Evolutionary conservation across 2,888 invertebrate genomes (phyloP).

Genomic region (Isoperla grammatica): DNA sequence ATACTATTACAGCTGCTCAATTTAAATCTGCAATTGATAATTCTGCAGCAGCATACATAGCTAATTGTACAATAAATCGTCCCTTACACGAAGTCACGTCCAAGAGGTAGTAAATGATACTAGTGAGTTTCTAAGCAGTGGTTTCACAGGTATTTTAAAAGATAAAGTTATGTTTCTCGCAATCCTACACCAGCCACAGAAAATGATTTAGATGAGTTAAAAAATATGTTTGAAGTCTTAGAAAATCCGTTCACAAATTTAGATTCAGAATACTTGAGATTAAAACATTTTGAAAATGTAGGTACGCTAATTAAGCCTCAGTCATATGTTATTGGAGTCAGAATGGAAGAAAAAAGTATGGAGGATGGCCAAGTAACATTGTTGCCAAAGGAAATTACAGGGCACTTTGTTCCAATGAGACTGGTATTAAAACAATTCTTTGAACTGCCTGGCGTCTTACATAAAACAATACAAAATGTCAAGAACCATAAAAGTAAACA

Average conservation of each 20-base stretch:
- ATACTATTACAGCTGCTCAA: neutral
- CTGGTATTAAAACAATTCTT: constrained; percentile 1
- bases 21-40: neutral
- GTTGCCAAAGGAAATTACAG: neutral
- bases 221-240: neutral
- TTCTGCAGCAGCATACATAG: neutral
- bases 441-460: constrained; percentile 4
- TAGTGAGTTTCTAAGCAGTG: constrained; percentile 11
- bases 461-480: neutral
- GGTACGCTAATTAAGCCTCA: constrained; percentile 24
- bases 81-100: constrained; percentile 22
- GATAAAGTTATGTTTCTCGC: neutral
- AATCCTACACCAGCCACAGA: neutral
- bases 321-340: constrained; percentile 15
- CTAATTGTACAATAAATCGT: constrained; percentile 19
- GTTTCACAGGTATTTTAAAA: constrained; percentile 10
- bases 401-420: neutral
- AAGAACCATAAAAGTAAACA: too few species aligned
- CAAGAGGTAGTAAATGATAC: constrained; percentile 17
- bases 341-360: neutral
- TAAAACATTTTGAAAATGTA: constrained; percentile 25
- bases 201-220: neutral
- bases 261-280: constrained; percentile 26
- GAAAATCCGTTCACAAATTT: constrained; percentile 21
- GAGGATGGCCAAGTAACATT: neutral